Conservation (phyloP, 2,113 vertebrate species). For the Protobothrops mucrosquamatus region DNA sequence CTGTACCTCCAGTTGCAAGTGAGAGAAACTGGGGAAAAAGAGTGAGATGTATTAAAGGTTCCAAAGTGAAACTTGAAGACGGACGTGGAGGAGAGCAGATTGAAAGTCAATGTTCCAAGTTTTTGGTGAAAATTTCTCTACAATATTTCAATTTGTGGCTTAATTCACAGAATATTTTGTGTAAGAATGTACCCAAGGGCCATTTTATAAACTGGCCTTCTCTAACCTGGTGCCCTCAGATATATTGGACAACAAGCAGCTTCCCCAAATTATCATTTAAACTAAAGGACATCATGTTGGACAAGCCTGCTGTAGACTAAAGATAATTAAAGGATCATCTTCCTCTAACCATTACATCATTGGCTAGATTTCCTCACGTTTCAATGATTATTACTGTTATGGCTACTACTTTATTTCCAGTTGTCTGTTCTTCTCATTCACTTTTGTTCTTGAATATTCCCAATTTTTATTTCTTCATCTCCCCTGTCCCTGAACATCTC, state of each 20-base stretch:
- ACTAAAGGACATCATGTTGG: not conserved
- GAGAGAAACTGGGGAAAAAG: not conserved
- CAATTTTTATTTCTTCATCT: not conserved
- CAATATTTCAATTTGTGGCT: not conserved
- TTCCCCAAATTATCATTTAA: not conserved
- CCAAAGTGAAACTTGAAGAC: not conserved
- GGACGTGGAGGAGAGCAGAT: not conserved
- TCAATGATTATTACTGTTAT: too few relatives aligned
- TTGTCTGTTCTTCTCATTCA: not conserved
- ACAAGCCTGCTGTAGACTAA: not conserved
- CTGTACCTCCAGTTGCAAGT: conserved; percentile 15
- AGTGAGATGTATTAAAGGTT: not conserved
- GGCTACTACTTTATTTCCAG: not conserved
- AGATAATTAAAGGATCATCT: not conserved
- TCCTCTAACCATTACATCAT: not conserved
- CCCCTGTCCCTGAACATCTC: not conserved
- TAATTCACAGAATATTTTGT: not conserved
- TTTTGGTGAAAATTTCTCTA: conserved; percentile 9
- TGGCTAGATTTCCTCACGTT: not conserved
- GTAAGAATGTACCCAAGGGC: not conserved
- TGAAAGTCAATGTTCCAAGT: not conserved
- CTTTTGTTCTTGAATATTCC: not conserved
- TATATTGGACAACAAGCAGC: not conserved
- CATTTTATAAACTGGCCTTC: not conserved
- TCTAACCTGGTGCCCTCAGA: not conserved